A percentile compares a stretch with the other conserved stretches of the same genome.
phyloP scores from a whole-genome alignment of 2,113 vertebrate species.

The Epinephelus moara region DNA sequence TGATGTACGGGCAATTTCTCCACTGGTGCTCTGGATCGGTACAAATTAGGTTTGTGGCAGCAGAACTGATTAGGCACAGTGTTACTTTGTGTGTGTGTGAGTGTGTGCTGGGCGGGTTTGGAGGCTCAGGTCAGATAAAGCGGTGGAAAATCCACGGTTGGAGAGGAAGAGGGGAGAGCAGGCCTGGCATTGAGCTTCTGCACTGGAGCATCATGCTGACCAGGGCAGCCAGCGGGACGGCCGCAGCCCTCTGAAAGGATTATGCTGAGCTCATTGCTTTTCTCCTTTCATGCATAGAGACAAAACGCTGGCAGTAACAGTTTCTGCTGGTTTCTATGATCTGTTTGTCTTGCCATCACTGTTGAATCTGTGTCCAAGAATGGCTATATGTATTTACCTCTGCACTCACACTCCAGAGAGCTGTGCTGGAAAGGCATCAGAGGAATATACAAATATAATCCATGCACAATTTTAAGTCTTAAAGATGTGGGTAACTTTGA shows the following conservation, averaged over 20 bases:
- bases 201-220: slow-evolving; percentile 81
- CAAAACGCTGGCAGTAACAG: slow-evolving; percentile 80
- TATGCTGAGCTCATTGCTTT: slow-evolving; percentile 81
- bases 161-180: slow-evolving; percentile 72
- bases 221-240: slow-evolving; percentile 61
- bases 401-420: background rate
- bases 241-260: slow-evolving; percentile 79
- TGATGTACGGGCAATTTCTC: slow-evolving; percentile 50
- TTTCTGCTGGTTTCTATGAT: slow-evolving; percentile 80
- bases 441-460: background rate
- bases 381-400: background rate
- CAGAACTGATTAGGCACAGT: slow-evolving; percentile 85
- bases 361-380: slow-evolving; percentile 44
- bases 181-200: slow-evolving; percentile 77
- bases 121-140: slow-evolving; percentile 79
- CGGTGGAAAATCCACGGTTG: slow-evolving; percentile 82
- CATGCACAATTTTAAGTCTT: background rate
- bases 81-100: slow-evolving; percentile 80
- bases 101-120: slow-evolving; percentile 53
- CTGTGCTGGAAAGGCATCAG: background rate
- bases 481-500: background rate
- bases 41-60: slow-evolving; percentile 63
- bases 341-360: slow-evolving; percentile 66
- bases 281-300: slow-evolving; percentile 71
- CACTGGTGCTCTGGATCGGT: slow-evolving; percentile 56